phyloP scores from a whole-genome alignment of 2,113 vertebrate species.

The Onychorhynchus coronatus region DNA sequence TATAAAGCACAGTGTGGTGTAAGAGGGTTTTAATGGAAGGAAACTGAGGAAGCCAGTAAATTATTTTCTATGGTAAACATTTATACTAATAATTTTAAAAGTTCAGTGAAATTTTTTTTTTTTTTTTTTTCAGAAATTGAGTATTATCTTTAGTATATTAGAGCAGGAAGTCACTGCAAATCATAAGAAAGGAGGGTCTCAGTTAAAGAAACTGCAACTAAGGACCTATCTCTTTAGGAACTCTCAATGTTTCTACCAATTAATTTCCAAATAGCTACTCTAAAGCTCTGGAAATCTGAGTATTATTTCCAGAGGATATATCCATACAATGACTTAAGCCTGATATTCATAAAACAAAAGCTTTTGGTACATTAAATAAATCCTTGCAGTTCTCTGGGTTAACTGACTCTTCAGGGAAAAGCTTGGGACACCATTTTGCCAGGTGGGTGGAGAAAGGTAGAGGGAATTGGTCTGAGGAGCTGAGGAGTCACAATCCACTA shows the following conservation, averaged over 20 bases:
- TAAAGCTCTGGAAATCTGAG: background rate
- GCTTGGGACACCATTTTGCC: background rate
- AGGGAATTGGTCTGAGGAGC: background rate
- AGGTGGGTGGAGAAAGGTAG: background rate
- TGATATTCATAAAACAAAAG: background rate
- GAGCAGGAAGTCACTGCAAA: background rate
- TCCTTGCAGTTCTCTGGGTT: background rate
- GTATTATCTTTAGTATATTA: background rate
- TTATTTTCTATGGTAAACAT: background rate
- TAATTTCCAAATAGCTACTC: background rate
- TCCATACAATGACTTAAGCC: background rate
- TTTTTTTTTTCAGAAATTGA: background rate
- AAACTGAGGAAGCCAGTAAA: background rate
- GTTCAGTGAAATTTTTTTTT: background rate
- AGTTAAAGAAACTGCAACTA: background rate
- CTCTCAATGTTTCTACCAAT: background rate
- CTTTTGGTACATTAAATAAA: background rate
- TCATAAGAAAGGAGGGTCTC: background rate
- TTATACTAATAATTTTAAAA: background rate
- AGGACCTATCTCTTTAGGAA: background rate
- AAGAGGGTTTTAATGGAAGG: background rate
- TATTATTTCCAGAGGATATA: background rate
- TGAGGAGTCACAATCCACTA: background rate
- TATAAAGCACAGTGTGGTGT: background rate
- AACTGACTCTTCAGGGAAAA: background rate